These are phyloP conservation scores for Harpagifer antarcticus DNA, from an alignment of 2,797 vertebrate species.

Conservation along the genomic window DNA sequence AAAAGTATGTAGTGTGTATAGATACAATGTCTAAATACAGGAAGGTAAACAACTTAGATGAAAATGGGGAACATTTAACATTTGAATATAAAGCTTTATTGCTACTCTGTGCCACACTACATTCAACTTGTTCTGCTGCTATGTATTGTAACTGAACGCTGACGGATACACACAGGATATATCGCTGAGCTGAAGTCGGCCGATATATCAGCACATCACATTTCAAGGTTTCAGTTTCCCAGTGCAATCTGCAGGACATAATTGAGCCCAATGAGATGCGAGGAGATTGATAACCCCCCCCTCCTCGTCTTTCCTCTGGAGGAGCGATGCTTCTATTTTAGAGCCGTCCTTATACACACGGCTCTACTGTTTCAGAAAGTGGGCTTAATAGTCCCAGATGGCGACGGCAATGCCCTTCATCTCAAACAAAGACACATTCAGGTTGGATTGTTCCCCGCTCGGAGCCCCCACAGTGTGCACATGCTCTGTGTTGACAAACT, in stretches of 20 bases:
- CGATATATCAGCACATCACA: too few relatives aligned
- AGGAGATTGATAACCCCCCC: slow-evolving; percentile 60
- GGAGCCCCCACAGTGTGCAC: slow-evolving; percentile 55
- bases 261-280: slow-evolving; percentile 61
- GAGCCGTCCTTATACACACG: slow-evolving; percentile 77
- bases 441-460: slow-evolving; percentile 81
- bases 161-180: too few relatives aligned
- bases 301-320: slow-evolving; percentile 28
- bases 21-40: too few relatives aligned
- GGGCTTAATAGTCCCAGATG: slow-evolving; percentile 88
- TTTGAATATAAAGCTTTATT: too few relatives aligned
- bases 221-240: too few relatives aligned
- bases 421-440: slow-evolving; percentile 88
- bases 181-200: too few relatives aligned
- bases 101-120: too few relatives aligned
- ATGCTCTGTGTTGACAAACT: slow-evolving; percentile 74
- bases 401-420: slow-evolving; percentile 83
- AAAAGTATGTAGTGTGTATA: too few relatives aligned
- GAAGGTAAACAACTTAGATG: too few relatives aligned
- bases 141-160: too few relatives aligned
- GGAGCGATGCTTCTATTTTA: slow-evolving; percentile 80
- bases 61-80: too few relatives aligned
- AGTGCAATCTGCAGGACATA: slow-evolving; percentile 55
- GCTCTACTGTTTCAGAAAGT: slow-evolving; percentile 86
- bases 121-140: too few relatives aligned